Conservation (phyloP, 1,140 invertebrate species). For the Chrysomallon squamiferum region DNA sequence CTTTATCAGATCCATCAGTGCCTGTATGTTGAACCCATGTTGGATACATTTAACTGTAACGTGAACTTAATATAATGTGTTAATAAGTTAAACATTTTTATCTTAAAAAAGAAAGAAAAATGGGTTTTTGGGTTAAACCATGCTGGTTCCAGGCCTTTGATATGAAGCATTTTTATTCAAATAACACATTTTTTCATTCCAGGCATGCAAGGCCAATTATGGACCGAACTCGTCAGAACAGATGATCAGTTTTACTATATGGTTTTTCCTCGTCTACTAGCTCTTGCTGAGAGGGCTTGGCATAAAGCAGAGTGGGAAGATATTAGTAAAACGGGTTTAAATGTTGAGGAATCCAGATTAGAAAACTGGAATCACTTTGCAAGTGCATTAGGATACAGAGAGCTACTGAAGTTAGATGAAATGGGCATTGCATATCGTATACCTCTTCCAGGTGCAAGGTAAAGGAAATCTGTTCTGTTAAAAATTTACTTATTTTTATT, state of each 20-base stretch:
- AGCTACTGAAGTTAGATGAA: constrained; percentile 41
- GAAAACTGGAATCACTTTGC: constrained; percentile 53
- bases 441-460: constrained; percentile 54
- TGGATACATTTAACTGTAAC: too few relatives aligned
- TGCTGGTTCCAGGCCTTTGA: too few relatives aligned
- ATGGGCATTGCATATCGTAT: constrained; percentile 45
- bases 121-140: too few relatives aligned
- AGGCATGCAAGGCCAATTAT: constrained; percentile 54
- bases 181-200: neutral
- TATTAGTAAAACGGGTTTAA: constrained; percentile 2
- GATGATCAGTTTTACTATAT: constrained; percentile 44
- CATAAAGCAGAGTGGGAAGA: constrained; percentile 54
- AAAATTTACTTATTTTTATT: constrained; percentile 3
- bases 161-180: too few relatives aligned
- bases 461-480: neutral
- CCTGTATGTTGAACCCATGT: too few relatives aligned
- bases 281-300: constrained; percentile 57
- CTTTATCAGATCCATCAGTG: too few relatives aligned
- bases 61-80: too few relatives aligned
- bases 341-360: constrained; percentile 7
- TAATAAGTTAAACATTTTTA: too few relatives aligned
- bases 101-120: too few relatives aligned
- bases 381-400: constrained; percentile 42
- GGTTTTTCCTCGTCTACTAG: constrained; percentile 50
- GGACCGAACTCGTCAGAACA: constrained; percentile 43